Conservation (phyloP, 2,113 vertebrate genomes). For the Python bivittatus region DNA sequence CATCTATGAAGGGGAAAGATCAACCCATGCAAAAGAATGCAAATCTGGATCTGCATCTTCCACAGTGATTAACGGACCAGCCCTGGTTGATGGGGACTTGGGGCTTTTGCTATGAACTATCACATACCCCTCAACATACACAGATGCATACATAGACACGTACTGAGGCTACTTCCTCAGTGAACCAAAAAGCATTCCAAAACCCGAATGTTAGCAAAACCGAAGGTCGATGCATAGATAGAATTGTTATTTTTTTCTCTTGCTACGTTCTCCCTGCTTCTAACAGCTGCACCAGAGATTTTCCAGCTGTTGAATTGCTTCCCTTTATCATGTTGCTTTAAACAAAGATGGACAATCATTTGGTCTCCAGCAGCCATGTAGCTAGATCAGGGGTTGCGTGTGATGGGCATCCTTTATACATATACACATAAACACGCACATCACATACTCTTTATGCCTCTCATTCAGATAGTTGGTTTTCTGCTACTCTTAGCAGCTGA, state of each 20-base stretch:
- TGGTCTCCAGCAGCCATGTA: not conserved
- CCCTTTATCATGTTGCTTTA: not conserved
- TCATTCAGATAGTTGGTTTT: not conserved
- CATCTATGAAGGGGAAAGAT: not conserved
- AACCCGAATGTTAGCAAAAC: not conserved
- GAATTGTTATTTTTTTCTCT: too few species aligned
- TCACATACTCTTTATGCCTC: not conserved
- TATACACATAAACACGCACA: not conserved
- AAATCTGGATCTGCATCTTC: not conserved
- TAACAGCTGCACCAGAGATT: not conserved
- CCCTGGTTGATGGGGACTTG: not conserved
- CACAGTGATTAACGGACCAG: not conserved
- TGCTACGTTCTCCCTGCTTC: not conserved
- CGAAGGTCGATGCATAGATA: not conserved
- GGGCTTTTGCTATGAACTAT: not conserved
- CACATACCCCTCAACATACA: not conserved
- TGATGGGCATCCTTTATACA: not conserved
- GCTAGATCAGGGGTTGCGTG: not conserved
- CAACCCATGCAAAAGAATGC: not conserved
- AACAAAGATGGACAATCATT: not conserved
- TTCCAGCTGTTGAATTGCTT: not conserved
- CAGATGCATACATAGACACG: not conserved
- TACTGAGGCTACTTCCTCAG: not conserved
- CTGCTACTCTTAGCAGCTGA: not conserved
- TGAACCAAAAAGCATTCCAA: not conserved